phyloP scores from a whole-genome alignment of 2,797 vertebrate species.

The Sarcoramphus papa region DNA sequence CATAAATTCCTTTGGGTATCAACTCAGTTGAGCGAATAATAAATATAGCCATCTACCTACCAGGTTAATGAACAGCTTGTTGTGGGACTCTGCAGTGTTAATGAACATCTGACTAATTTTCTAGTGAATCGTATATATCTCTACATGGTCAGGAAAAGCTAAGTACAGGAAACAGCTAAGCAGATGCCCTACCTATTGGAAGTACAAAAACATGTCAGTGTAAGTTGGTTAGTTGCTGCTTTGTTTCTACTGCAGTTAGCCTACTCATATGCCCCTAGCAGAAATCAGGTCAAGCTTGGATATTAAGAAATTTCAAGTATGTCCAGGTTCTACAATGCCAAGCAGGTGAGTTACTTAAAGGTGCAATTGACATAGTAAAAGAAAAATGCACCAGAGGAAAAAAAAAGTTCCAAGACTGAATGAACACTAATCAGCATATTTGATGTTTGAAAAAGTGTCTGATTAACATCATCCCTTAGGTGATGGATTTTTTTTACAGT shows the following conservation, averaged over 20 bases:
- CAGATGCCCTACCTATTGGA: background rate
- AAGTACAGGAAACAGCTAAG: background rate
- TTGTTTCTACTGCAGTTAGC: background rate
- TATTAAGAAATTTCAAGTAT: background rate
- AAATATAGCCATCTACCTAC: background rate
- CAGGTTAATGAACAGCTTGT: background rate
- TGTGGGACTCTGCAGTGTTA: background rate
- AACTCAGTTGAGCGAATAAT: background rate
- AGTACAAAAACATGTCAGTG: background rate
- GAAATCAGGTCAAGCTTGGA: background rate
- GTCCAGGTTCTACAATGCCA: background rate
- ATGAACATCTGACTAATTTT: background rate
- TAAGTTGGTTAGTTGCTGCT: background rate
- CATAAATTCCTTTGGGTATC: background rate
- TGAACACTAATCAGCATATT: background rate
- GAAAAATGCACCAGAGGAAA: background rate
- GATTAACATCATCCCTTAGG: background rate
- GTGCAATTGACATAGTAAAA: background rate
- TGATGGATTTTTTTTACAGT: background rate
- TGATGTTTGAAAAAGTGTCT: background rate
- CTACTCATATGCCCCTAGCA: background rate
- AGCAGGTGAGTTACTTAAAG: background rate
- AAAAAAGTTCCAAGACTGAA: background rate
- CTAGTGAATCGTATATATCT: background rate
- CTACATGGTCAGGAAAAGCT: background rate